Evolutionary conservation across 2,797 vertebrate species (phyloP), one percentile per base, ranked within the genome.

Genomic region (Luscinia megarhynchos): DNA sequence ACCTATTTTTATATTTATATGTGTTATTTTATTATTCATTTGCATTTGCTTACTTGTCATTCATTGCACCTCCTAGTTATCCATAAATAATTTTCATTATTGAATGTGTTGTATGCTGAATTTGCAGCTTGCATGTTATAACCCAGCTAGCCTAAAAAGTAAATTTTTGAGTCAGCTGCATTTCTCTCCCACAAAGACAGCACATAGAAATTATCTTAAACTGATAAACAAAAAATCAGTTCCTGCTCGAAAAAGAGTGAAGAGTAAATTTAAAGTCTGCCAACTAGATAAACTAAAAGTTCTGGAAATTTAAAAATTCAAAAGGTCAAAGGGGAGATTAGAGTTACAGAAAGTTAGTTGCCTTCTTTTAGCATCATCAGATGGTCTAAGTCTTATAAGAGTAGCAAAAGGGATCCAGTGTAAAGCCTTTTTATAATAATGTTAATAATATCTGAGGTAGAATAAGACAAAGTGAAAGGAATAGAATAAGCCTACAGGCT

Each of bases 341-440:
- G 78, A 66, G 67, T 93, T 94, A 92, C 73, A 95, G 76, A 92
- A 94, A 89, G 62, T 62, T 96, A 96, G 90, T 94, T 96, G 75
- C 41, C 29, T 43, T 95, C 57, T 94, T 23, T 69, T 79, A 58
- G 59, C 46, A 89, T 46, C 38, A 26, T 63, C 86, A 95, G 91
- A 84, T 91, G n/a, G 87, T 92, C 62, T 62, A 85, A 94, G 57
- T 58, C 72, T 82, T 46, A 32, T 50, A 77, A 83, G 48, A 95
- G 55, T 55, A 78, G 40, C 40, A 78, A 94, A 80, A 24, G 10
- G 29, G 77, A 67, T 23, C 21, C 5, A 81, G 6, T 15, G 3
- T 53, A 81, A 86, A 63, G 5, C 3, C 7, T 88, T 86, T 51
- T 57, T 8, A 4, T 61, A 84, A 32, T 18, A 72, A 18, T 34